These are phyloP conservation scores for Thaleichthys pacificus DNA, from an alignment of 2,797 vertebrate species.

Conservation along the genomic window DNA sequence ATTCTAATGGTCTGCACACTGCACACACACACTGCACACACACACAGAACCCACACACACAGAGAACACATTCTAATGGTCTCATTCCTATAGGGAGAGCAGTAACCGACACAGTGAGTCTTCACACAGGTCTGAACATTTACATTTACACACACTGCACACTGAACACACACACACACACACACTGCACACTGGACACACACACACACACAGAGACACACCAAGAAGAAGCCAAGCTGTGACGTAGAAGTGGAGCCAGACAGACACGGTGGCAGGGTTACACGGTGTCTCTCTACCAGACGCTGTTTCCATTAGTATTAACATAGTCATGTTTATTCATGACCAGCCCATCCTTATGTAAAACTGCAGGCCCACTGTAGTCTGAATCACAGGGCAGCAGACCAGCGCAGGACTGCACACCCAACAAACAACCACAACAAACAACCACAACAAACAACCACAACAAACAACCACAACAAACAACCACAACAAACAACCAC, in stretches of 20 bases:
- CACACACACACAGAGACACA: constrained; percentile 55
- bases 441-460: constrained; percentile 21
- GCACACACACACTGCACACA: constrained; percentile 11
- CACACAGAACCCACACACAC: constrained; percentile 43
- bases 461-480: not conserved
- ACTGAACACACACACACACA: constrained; percentile 27
- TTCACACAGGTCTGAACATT: too few relatives aligned
- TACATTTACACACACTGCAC: not conserved
- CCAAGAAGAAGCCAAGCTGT: constrained; percentile 47
- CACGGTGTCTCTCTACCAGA: constrained; percentile 36
- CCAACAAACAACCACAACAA: constrained; percentile 8
- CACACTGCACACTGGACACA: constrained; percentile 38
- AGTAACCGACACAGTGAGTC: not conserved
- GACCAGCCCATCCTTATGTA: constrained; percentile 56
- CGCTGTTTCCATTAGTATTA: constrained; percentile 52
- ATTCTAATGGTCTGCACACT: constrained; percentile 32
- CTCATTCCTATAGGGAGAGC: not conserved
- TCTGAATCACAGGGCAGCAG: constrained; percentile 56
- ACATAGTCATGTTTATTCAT: constrained; percentile 73
- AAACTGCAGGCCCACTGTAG: constrained; percentile 60
- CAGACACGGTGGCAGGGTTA: constrained; percentile 57
- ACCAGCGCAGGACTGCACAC: constrained; percentile 33
- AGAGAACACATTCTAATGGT: constrained; percentile 47
- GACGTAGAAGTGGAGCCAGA: constrained; percentile 36
- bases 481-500: not conserved